Evolutionary conservation across 1,140 invertebrate genomes (phyloP).

Genomic region (Pemphigus obesinymphae): DNA sequence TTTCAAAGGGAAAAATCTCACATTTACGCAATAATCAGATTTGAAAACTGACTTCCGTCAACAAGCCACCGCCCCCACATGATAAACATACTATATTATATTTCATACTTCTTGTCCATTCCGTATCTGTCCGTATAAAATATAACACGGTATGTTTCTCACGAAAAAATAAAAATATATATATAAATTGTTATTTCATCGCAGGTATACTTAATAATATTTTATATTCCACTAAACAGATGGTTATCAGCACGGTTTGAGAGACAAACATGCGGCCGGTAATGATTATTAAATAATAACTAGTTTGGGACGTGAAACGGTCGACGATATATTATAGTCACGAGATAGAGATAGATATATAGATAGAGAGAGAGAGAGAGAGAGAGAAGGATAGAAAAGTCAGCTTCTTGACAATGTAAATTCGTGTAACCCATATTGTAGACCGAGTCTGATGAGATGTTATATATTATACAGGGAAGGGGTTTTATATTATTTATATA

Average conservation of each 20-base stretch:
- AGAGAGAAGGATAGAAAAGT: too few species aligned
- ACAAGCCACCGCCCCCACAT: not conserved
- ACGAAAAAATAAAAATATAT: not conserved
- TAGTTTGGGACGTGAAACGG: conserved; percentile 4
- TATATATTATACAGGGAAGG: too few species aligned
- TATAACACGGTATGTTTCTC: conserved; percentile 1
- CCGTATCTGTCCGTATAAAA: too few species aligned
- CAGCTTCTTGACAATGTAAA: conserved; percentile 1
- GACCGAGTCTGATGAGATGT: not conserved
- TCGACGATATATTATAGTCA: conserved; percentile 16
- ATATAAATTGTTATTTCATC: not conserved
- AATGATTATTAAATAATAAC: conserved; percentile 31
- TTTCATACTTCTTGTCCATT: not conserved
- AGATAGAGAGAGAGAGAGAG: too few species aligned
- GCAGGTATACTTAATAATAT: not conserved
- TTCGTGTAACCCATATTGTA: too few species aligned
- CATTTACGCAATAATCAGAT: not conserved
- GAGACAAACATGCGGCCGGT: not conserved
- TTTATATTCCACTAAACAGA: not conserved
- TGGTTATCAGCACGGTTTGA: not conserved
- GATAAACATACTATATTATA: too few species aligned
- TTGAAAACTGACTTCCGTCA: not conserved
- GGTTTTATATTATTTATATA: too few species aligned
- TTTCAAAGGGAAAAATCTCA: not conserved
- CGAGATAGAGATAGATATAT: too few species aligned